Base-by-base conservation (phyloP, 2,113 vertebrate species). In the Gymnobelideus leadbeateri region DNA sequence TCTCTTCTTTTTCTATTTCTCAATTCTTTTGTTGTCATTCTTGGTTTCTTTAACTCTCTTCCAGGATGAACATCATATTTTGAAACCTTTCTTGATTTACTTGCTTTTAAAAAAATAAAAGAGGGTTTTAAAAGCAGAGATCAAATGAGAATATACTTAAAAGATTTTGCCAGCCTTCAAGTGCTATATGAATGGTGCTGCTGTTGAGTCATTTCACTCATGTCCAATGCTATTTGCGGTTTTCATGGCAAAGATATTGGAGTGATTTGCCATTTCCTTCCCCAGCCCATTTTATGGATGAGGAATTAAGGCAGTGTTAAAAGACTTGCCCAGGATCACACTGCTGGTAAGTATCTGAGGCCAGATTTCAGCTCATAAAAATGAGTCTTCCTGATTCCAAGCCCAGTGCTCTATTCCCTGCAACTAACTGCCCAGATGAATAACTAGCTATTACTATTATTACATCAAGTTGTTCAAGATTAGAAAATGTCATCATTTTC, bases 1-100 rank as follows among this genome's bases (percentile, higher is more conserved):
- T 57, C 31, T 68, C n/a, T 84, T n/a, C 37, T 77, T 77, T 77
- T 84, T 84, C n/a, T 84, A 43, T 23, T 84, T 43, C n/a, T 84
- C 68, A 43, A 21, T 21, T 84, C n/a, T 21, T 84, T 84, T 84
- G n/a, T 43, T 43, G 6, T 21, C 5, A 31, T 68, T 84, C 0
- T 84, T 84, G 68, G 68, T 84, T 84, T 84, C 19, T 77, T 77
- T n/a, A 31, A 68, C 11, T 68, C 10, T 8, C 37, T 93, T 51
- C 77, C 90, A 68, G 43, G 94, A 97, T 91, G 61, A 97, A 89
- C 25, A 52, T 96, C 37, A 94, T 49, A 51, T 94, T 89, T 92
- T 43, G 92, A 96, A 93, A 92, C 96, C 89, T 51, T 95, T 19
- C 53, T 93, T 46, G 51, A 52, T 93, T 89, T 37, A 93, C 92